phyloP scores from a whole-genome alignment of 2,888 invertebrate genomes.

The Tetragonisca angustula region DNA sequence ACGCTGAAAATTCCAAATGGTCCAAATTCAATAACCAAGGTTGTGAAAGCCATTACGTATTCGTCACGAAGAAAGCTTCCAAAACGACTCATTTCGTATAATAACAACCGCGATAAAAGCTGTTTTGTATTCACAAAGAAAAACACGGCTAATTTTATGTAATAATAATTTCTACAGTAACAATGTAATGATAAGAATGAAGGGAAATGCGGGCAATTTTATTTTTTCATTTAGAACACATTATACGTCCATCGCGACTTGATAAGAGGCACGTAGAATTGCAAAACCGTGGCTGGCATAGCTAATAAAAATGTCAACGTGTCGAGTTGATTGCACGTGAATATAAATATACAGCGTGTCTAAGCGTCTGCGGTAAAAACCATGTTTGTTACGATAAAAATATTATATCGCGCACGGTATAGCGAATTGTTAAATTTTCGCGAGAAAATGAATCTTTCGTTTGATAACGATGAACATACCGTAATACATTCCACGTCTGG shows the following conservation, averaged over 20 bases:
- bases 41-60: no score
- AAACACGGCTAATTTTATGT: background rate
- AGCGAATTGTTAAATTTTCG: background rate
- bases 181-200: background rate
- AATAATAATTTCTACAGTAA: background rate
- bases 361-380: background rate
- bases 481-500: background rate
- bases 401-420: background rate
- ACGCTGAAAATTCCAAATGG: no score
- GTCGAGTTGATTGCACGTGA: conserved; percentile 22
- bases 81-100: background rate
- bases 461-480: background rate
- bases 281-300: conserved; percentile 17
- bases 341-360: conserved; percentile 5
- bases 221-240: background rate
- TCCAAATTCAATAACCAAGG: no score
- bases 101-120: background rate
- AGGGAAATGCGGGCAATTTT: conserved; percentile 1
- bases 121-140: background rate
- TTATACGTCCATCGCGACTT: background rate
- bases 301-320: conserved; percentile 39
- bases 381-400: background rate
- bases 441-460: background rate
- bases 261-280: conserved; percentile 29
- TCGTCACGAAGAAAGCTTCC: no score